Percentiles rank a stretch among this genome's conserved stretches.
phyloP scores from a whole-genome alignment of 35 echinoderm and acorn worm genomes.

The Diadema setosum region DNA sequence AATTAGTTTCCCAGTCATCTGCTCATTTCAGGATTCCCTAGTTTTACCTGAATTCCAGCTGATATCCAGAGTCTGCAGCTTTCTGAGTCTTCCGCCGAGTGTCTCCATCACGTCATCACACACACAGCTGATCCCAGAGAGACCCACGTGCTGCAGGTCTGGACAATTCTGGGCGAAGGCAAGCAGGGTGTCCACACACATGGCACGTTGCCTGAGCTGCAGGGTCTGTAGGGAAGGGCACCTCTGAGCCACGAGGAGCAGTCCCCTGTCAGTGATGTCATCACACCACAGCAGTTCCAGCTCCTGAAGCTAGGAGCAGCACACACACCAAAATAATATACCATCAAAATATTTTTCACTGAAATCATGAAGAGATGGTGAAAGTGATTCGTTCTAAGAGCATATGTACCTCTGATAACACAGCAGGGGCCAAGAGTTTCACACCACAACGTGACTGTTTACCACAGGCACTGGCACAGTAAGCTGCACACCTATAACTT shows the following conservation, averaged over 20 bases:
- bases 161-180: constrained; percentile 64
- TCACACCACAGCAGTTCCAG: constrained; percentile 92
- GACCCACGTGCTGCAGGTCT: constrained; percentile 52
- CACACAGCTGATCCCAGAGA: constrained; percentile 66
- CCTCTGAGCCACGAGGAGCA: constrained; percentile 22
- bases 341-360: no score
- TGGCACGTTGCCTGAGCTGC: constrained; percentile 45
- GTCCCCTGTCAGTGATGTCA: constrained; percentile 72
- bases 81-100: constrained; percentile 32
- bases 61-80: constrained; percentile 63
- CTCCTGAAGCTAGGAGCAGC: constrained; percentile 67
- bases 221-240: constrained; percentile 68
- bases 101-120: constrained; percentile 44
- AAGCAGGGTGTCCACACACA: constrained; percentile 34
- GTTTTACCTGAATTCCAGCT: constrained; percentile 81
- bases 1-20: no score
- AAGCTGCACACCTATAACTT: no score
- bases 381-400: no score
- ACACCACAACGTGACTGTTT: no score
- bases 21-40: no score
- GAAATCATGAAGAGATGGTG: no score
- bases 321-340: no score
- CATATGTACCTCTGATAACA: no score
- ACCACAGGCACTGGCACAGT: no score
- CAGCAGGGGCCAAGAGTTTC: no score